Evolutionary conservation across 2,113 vertebrate genomes (phyloP), one percentile per base, ranked within the genome.

Genomic region (Struthidea cinerea): DNA sequence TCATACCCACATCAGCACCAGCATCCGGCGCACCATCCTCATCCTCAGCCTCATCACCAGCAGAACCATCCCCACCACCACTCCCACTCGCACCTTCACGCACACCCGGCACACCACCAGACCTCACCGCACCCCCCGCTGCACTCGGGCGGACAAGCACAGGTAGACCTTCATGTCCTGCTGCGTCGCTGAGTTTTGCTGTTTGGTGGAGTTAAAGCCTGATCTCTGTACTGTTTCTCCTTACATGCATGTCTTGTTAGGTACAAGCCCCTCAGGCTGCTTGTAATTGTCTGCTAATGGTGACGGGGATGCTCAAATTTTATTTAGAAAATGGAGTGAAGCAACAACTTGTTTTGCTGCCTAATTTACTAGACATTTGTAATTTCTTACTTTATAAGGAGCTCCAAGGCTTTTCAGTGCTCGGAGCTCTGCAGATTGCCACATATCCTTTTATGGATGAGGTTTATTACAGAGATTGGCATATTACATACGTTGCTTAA

Each of bases 1-100:
- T 98, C 95, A 22, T 98, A 98, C 94, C 98, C 98, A 0, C 99
- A 99, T 87, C 98, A 99, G 97, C 99, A 99, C 96, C 99, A 98
- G 81, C 99, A 98, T 50, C 99, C 98, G 0, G 98, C 99, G 1
- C 98, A 99, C 71, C 99, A 99, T 93, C 98, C 99, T 96, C 99
- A 99, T 88, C 98, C 98, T 95, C 98, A 98, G 86, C 97, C 98
- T 73, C 98, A 99, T 84, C 99, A 99, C 98, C 99, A 99, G 97
- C 99, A 99, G 88, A 98, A 97, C 78, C 99, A 99, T 82, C 98
- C 98, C 14, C 99, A 99, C 81, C 98, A 98, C 71, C 99, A 99
- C 97, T 99, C 99, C 93, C 99, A 99, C 95, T 98, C 99, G 81
- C 99, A 99, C 97, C 98, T 99, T 70, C 99, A 98, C 1, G 70